A percentile compares a stretch with the other conserved stretches of the same genome.
Evolutionary conservation across 1,140 invertebrate genomes (phyloP).

Genomic region (Stegodyphus mimosarum): DNA sequence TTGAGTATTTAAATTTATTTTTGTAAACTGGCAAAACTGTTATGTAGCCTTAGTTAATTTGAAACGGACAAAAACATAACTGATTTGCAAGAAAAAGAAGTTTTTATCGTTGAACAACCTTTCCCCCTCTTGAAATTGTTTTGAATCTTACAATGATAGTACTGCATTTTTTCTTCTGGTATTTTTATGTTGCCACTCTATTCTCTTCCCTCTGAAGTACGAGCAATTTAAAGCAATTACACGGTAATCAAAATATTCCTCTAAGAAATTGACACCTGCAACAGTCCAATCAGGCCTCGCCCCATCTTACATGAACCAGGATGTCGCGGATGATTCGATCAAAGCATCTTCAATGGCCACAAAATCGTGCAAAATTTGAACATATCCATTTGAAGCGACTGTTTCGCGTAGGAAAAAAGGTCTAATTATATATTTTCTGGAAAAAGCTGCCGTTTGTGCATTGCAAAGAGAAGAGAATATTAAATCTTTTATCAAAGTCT

Average conservation of each 20-base stretch:
- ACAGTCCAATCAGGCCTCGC: background rate
- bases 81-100: too few species aligned
- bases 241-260: slow-evolving; percentile 14
- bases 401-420: background rate
- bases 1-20: too few species aligned
- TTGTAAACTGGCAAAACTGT: too few species aligned
- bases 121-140: too few species aligned
- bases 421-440: slow-evolving; percentile 66
- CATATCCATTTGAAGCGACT: background rate
- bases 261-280: background rate
- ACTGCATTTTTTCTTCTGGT: too few species aligned
- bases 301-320: slow-evolving; percentile 29
- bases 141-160: too few species aligned
- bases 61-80: too few species aligned
- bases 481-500: too few species aligned
- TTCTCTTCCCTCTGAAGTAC: background rate
- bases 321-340: background rate
- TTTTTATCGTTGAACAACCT: too few species aligned
- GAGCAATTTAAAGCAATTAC: background rate
- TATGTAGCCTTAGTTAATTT: too few species aligned
- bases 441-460: slow-evolving; percentile 67
- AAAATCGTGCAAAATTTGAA: slow-evolving; percentile 14
- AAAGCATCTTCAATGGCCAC: slow-evolving; percentile 1
- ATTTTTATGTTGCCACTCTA: background rate
- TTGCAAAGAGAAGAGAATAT: too few species aligned